A percentile compares a stretch with the other conserved stretches of the same genome.
Evolutionary conservation across 2,113 vertebrate species (phyloP).

Genomic region (Ciconia maguari): DNA sequence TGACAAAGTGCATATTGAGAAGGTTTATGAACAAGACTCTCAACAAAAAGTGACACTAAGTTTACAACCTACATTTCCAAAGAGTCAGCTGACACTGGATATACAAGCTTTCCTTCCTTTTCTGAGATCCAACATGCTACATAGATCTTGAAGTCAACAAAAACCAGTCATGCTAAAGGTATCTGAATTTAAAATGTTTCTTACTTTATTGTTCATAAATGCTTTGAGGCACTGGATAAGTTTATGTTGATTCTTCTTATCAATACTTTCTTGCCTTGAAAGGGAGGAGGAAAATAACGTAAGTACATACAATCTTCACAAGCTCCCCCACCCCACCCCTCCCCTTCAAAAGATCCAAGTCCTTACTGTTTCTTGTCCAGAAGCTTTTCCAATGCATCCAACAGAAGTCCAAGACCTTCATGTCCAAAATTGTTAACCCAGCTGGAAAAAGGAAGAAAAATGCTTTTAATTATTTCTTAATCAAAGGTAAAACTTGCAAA

Average conservation of each 20-base stretch:
- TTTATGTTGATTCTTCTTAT: conserved; percentile 97
- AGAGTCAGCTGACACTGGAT: neutral
- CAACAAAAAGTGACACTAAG: neutral
- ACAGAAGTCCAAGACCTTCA: conserved; percentile 92
- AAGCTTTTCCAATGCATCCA: conserved; percentile 91
- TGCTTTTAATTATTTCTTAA: neutral
- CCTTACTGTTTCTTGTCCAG: conserved; percentile 98
- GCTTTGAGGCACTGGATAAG: conserved; percentile 98
- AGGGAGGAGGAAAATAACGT: neutral
- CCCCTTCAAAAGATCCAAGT: neutral
- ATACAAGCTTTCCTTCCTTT: neutral
- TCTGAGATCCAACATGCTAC: neutral
- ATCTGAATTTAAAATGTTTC: conserved; percentile 3
- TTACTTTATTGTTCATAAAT: conserved; percentile 99
- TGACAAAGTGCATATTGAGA: neutral
- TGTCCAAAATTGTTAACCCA: conserved; percentile 99
- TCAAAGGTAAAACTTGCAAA: neutral
- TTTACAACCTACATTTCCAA: neutral
- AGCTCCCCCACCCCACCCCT: neutral
- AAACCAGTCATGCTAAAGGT: neutral
- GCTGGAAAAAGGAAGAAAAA: conserved; percentile 67
- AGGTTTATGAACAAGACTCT: neutral
- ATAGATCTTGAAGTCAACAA: neutral
- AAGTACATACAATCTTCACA: neutral
- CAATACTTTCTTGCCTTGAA: conserved; percentile 90